phyloP scores from a whole-genome alignment of 1,140 invertebrate genomes.

The Orchestia grillus region DNA sequence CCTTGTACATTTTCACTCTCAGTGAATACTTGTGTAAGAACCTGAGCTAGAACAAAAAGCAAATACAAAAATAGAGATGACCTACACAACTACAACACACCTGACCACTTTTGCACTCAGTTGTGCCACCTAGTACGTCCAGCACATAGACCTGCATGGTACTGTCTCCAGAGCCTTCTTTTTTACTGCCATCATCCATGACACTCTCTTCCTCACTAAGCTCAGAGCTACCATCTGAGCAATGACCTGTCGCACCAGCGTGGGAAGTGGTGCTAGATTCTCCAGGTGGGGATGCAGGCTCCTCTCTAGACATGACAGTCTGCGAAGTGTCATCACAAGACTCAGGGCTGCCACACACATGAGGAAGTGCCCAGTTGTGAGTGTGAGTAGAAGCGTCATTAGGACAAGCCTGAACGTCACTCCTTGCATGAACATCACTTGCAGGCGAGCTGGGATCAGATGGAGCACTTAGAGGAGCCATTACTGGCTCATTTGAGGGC shows the following conservation, averaged over 20 bases:
- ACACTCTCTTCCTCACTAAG: not conserved
- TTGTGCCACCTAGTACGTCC: constrained; percentile 14
- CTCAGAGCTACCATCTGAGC: not conserved
- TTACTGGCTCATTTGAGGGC: not conserved
- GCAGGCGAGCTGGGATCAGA: not conserved
- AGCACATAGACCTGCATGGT: constrained; percentile 13
- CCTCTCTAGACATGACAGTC: not conserved
- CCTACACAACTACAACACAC: not conserved
- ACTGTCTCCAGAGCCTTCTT: not conserved
- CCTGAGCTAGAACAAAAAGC: not conserved
- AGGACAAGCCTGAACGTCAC: not conserved
- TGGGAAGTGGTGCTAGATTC: not conserved
- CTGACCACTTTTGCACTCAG: not conserved
- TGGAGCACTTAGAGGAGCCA: not conserved
- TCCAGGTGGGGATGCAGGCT: not conserved
- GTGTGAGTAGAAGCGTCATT: not conserved
- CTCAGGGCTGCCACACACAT: not conserved
- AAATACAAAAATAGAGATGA: not conserved
- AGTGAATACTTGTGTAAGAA: not conserved
- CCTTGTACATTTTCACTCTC: not conserved
- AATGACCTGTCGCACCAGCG: not conserved
- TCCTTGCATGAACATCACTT: not conserved
- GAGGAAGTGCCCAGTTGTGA: not conserved
- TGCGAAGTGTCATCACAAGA: not conserved
- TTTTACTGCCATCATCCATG: not conserved